Conservation (phyloP, 2,888 invertebrate genomes). For the Conus canariensis region DNA sequence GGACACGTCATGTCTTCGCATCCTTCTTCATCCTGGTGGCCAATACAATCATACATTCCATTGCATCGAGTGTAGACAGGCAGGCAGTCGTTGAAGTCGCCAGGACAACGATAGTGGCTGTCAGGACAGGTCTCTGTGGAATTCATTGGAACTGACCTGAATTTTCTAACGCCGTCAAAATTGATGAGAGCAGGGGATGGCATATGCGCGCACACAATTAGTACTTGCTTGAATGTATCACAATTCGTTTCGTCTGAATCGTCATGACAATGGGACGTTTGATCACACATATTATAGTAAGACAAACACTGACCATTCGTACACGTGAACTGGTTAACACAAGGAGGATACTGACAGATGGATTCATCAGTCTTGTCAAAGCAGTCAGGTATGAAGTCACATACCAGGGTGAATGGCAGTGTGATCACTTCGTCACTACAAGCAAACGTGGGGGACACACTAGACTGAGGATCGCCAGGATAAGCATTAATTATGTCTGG, state of each 20-base stretch:
- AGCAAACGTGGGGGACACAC: background rate
- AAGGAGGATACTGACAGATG: background rate
- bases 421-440: background rate
- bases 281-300: background rate
- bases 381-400: background rate
- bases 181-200: background rate
- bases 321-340: background rate
- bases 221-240: background rate
- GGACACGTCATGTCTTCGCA: background rate
- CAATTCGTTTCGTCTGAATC: background rate
- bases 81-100: conserved; percentile 3
- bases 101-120: conserved; percentile 25
- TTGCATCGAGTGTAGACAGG: conserved; percentile 25
- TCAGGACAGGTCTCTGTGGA: conserved; percentile 8
- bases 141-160: background rate
- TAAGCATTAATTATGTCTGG: background rate
- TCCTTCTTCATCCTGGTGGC: conserved; percentile 14
- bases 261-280: background rate
- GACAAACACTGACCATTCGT: background rate
- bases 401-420: background rate
- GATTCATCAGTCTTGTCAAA: background rate
- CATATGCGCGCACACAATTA: background rate
- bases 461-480: background rate
- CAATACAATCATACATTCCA: background rate
- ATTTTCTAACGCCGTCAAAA: background rate